phyloP scores from a whole-genome alignment of 2,797 vertebrate genomes.

The Myiothlypis coronata region DNA sequence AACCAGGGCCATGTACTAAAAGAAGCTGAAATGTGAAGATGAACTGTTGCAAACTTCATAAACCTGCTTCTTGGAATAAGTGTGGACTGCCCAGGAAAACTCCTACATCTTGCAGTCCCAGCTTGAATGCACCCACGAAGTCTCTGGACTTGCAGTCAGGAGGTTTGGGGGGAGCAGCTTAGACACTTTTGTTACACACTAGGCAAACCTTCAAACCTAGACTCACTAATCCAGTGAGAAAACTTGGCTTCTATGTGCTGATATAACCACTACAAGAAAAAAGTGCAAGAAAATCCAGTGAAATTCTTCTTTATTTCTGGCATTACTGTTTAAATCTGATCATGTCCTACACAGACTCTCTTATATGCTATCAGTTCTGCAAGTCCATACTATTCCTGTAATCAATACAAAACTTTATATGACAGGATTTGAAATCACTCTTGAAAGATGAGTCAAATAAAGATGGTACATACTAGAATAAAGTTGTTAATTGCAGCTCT shows the following conservation, averaged over 20 bases:
- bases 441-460: not conserved
- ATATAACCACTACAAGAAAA: not conserved
- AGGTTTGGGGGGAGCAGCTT: not conserved
- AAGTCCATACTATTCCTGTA: not conserved
- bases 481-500: not conserved
- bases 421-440: not conserved
- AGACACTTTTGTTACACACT: accelerated
- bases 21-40: not conserved
- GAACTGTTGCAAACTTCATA: not conserved
- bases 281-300: not conserved
- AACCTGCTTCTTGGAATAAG: not conserved
- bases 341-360: not conserved
- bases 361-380: not conserved
- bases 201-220: not conserved
- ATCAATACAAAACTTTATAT: not conserved
- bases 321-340: not conserved
- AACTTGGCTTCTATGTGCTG: not conserved
- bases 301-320: not conserved
- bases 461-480: not conserved
- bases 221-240: not conserved
- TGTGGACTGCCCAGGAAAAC: not conserved
- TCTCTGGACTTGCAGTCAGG: not conserved
- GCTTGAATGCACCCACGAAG: not conserved
- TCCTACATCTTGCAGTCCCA: accelerated
- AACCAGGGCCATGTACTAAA: not conserved